phyloP scores from a whole-genome alignment of 2,113 vertebrate genomes.

The Amphiprion percula region DNA sequence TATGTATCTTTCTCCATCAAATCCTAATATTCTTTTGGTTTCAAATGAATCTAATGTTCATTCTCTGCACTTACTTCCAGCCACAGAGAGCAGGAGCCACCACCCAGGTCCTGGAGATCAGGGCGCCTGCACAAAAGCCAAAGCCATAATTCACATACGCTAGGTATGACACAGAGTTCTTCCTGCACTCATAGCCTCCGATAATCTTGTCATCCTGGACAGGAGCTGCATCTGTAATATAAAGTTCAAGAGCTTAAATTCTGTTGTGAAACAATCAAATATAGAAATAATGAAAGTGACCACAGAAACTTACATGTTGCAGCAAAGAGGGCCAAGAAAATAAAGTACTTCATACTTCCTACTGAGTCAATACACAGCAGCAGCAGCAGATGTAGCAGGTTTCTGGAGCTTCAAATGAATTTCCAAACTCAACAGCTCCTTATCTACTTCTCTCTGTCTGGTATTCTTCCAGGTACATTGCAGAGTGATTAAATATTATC shows the following conservation, averaged over 20 bases:
- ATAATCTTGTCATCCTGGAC: constrained; percentile 83
- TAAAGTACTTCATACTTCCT: constrained; percentile 77
- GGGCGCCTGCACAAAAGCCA: constrained; percentile 82
- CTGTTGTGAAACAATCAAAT: neutral
- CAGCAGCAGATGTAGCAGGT: neutral
- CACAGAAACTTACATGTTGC: constrained; percentile 71
- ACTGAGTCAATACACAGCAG: neutral
- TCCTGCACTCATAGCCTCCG: constrained; percentile 84
- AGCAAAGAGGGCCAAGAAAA: constrained; percentile 81
- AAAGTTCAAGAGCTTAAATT: neutral
- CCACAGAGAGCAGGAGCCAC: constrained; percentile 83
- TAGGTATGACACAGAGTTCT: constrained; percentile 79
- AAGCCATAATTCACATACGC: constrained; percentile 85
- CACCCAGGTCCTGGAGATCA: constrained; percentile 86
- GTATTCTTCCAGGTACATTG: constrained; percentile 42
- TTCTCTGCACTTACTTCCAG: constrained; percentile 70
- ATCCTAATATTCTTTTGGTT: no score
- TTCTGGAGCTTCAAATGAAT: constrained; percentile 31
- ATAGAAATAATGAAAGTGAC: neutral
- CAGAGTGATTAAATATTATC: constrained; percentile 58
- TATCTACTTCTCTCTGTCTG: constrained; percentile 29
- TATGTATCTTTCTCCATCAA: no score
- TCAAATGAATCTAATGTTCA: neutral
- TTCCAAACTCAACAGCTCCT: constrained; percentile 5
- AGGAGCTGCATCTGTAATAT: constrained; percentile 23